Conservation (phyloP, 2,797 vertebrate species). For the Micrastur ruficollis region DNA sequence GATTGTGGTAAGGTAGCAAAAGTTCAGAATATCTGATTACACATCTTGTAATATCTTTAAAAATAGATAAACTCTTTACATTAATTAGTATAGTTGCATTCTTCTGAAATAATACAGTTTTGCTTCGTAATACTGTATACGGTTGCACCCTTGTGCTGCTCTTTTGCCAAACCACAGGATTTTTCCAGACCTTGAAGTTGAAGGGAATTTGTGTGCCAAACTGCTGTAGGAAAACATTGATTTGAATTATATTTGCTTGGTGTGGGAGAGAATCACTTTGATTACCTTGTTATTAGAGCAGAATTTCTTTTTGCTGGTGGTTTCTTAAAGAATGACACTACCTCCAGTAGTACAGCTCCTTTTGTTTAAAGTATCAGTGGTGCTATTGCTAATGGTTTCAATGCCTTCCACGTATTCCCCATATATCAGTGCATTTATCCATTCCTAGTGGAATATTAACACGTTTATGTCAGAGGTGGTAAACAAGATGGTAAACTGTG, state of each 20-base stretch:
- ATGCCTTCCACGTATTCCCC: not conserved
- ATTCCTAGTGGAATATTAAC: not conserved
- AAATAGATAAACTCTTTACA: not conserved
- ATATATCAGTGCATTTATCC: not conserved
- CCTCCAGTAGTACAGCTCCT: not conserved
- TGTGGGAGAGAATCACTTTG: not conserved
- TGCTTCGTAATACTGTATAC: not conserved
- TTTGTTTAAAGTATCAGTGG: not conserved
- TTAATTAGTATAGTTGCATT: not conserved
- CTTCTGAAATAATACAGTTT: not conserved
- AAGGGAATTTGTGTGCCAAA: not conserved
- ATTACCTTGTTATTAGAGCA: not conserved
- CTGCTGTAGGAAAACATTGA: not conserved
- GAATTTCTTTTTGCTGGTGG: not conserved
- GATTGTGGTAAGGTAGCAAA: not conserved
- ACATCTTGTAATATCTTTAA: not conserved
- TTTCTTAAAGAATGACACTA: not conserved
- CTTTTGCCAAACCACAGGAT: not conserved
- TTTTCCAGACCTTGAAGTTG: slow-evolving; percentile 2
- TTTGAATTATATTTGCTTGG: not conserved
- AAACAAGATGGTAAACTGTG: not conserved
- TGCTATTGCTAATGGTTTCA: not conserved
- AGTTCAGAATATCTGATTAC: not conserved
- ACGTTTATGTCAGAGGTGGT: not conserved
- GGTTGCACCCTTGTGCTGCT: not conserved